These are phyloP conservation scores for Xylocopa sonorina DNA, from an alignment of 1,140 invertebrate species.

Conservation along the genomic window DNA sequence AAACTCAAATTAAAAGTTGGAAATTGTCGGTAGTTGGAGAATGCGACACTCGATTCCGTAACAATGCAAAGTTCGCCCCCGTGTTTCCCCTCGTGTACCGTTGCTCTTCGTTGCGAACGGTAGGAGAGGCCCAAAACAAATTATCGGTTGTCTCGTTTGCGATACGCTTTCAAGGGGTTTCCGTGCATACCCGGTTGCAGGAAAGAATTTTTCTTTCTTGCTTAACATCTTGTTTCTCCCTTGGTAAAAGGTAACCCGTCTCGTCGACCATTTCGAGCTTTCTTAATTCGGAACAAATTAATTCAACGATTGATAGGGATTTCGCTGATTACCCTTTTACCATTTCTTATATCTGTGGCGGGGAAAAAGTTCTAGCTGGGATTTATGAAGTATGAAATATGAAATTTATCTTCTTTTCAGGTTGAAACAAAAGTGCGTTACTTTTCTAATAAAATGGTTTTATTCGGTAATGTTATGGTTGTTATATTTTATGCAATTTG, in stretches of 20 bases:
- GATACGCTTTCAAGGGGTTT: conserved; percentile 43
- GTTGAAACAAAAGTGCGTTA: not conserved
- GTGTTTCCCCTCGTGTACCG: conserved; percentile 31
- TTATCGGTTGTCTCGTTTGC: conserved; percentile 63
- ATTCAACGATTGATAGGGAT: conserved; percentile 16
- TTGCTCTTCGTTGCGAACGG: conserved; percentile 34
- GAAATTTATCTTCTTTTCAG: not conserved
- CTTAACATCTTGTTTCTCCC: conserved; percentile 25
- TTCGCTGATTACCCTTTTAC: not conserved
- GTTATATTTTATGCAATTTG: no score
- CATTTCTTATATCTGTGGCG: not conserved
- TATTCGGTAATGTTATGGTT: not conserved
- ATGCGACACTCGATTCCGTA: conserved; percentile 77
- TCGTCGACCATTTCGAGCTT: conserved; percentile 4
- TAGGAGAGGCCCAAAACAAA: conserved; percentile 60
- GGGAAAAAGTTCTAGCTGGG: not conserved
- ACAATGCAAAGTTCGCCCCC: conserved; percentile 74
- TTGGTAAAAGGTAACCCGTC: not conserved
- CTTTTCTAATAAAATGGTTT: not conserved
- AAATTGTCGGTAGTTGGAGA: conserved; percentile 75
- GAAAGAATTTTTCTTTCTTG: conserved; percentile 41
- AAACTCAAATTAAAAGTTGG: conserved; percentile 80
- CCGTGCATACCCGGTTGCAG: conserved; percentile 23
- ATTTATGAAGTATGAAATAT: not conserved
- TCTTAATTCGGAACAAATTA: conserved; percentile 45